Evolutionary conservation across 2,797 vertebrate genomes (phyloP).

Genomic region (Gadopsis marmoratus): DNA sequence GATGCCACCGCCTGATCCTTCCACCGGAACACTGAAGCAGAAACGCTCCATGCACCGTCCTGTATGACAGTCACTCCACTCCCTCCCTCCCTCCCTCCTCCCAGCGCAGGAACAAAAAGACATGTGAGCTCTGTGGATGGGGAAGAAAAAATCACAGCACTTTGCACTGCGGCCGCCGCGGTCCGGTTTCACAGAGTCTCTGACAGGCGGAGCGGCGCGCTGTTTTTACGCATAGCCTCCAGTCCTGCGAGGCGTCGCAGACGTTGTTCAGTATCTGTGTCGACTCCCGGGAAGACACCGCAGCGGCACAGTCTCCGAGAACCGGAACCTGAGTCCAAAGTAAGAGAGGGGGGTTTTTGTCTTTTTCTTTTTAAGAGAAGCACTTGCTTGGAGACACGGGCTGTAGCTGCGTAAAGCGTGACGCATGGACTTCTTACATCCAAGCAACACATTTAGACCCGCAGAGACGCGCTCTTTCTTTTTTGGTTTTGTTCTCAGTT

Average conservation of each 20-base stretch:
- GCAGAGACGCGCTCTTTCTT: not conserved
- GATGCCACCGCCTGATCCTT: constrained; percentile 53
- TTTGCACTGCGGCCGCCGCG: constrained; percentile 62
- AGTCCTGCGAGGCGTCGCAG: constrained; percentile 56
- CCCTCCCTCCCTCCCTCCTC: constrained; percentile 33
- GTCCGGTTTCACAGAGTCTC: constrained; percentile 78
- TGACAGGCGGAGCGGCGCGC: constrained; percentile 70
- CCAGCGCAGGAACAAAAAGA: constrained; percentile 75
- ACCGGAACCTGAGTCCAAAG: constrained; percentile 58
- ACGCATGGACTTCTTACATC: constrained; percentile 40
- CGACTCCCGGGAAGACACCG: constrained; percentile 54
- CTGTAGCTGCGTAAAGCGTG: constrained; percentile 64
- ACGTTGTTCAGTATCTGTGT: constrained; percentile 51
- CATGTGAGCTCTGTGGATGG: constrained; percentile 76
- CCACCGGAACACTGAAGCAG: constrained; percentile 42
- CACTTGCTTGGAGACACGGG: constrained; percentile 43
- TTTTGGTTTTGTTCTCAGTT: not conserved
- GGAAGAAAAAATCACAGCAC: constrained; percentile 70
- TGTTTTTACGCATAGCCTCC: constrained; percentile 75
- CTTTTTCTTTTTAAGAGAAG: not conserved
- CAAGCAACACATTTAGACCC: constrained; percentile 12
- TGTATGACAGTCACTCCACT: constrained; percentile 51
- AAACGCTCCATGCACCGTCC: constrained; percentile 48
- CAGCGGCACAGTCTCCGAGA: constrained; percentile 39
- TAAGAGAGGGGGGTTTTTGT: not conserved